Evolutionary conservation across 2,888 invertebrate genomes (phyloP).

Genomic region (Bellardia bayeri): DNA sequence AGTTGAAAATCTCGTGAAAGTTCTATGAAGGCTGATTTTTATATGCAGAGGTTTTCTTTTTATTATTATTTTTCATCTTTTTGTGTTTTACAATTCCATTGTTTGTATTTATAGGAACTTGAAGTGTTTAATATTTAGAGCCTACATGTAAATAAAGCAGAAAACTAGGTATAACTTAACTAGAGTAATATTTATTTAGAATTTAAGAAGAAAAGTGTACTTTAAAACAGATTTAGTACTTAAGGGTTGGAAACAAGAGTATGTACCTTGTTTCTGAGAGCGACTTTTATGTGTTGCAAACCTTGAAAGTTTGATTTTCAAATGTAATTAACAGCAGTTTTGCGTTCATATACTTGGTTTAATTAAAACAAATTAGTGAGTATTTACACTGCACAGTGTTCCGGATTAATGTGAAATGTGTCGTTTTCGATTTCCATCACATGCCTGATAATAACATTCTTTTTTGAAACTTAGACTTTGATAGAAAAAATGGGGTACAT

Average conservation of each 20-base stretch:
- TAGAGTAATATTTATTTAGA: constrained; percentile 27
- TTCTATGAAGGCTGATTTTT: constrained; percentile 31
- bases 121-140: constrained; percentile 70
- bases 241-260: background rate
- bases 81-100: constrained; percentile 24
- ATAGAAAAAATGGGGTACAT: too few species aligned
- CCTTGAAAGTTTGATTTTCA: constrained; percentile 32
- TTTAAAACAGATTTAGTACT: background rate
- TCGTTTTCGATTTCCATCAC: too few species aligned
- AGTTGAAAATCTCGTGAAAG: constrained; percentile 47
- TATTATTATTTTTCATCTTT: background rate
- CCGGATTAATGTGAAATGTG: too few species aligned
- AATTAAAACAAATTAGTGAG: too few species aligned
- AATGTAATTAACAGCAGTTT: background rate
- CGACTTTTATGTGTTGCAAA: background rate
- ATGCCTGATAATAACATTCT: too few species aligned
- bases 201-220: background rate
- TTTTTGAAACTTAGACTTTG: too few species aligned
- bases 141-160: constrained; percentile 60
- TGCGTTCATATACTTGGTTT: too few species aligned
- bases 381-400: too few species aligned
- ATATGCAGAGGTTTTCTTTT: background rate
- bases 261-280: background rate
- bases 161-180: constrained; percentile 6
- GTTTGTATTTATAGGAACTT: constrained; percentile 47